Evolutionary conservation across 2,113 vertebrate species (phyloP), one percentile per base, ranked within the genome.

Genomic region (Phaethornis superciliosus): DNA sequence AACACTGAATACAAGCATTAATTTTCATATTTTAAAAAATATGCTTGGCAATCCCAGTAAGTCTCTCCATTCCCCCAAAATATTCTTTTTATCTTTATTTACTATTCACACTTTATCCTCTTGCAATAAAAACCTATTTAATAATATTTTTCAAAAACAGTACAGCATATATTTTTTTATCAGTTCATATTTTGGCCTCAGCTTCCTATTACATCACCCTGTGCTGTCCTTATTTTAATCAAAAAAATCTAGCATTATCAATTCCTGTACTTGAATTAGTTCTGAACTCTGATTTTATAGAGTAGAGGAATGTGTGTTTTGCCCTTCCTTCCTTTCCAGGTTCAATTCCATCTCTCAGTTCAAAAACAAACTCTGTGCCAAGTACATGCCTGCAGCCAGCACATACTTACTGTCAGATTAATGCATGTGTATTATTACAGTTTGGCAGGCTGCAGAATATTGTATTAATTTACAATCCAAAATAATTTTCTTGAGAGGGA

Each of bases 161-260:
- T 69, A 83, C 55, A 75, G 46, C 27, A 44, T 77, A 33, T 84
- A 87, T 55, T 89, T 94, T 96, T 93, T 49, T 77, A 90, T 54
- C 40, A 44, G 37, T 65, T 69, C 56, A 40, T 70, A 35, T 46
- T 85, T 93, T 88, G 77, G 75, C 85, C 67, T 81, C 58, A 19
- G 28, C 27, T 78, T 60, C 63, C 32, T 55, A 42, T 35, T 32
- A 91, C 46, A 51, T 72, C 62, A 49, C 49, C 15, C 30, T 62
- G 44, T 14, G 23, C 22, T 59, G 52, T 90, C 79, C 56, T 85
- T 26, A 30, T 89, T 94, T 94, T 47, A 76, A 94, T 54, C 52
- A 67, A 86, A 93, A 46, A 76, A 71, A 71, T 90, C 78, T 68
- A 77, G 19, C 19, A 86, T 90, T 81, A 70, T 72, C 54, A 55